phyloP scores from a whole-genome alignment of 1,140 invertebrate genomes.

The Harpegnathos saltator region DNA sequence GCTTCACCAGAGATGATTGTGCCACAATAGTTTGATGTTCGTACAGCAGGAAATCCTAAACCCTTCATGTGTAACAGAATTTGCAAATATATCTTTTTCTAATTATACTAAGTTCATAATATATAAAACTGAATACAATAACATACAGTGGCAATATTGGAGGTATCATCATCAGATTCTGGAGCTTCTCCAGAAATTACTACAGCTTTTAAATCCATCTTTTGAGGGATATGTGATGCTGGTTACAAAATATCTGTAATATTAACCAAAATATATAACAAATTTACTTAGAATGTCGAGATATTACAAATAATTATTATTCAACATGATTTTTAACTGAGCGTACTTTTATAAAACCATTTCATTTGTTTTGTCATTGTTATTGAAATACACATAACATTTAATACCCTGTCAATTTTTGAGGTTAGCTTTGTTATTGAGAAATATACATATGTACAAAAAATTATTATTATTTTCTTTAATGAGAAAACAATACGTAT shows the following conservation, averaged over 20 bases:
- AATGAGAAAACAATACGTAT: constrained; percentile 1
- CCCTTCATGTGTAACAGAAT: constrained; percentile 70
- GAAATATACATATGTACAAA: neutral
- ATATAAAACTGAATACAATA: constrained; percentile 19
- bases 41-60: constrained; percentile 75
- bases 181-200: constrained; percentile 84
- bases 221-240: neutral
- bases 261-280: constrained; percentile 2
- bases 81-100: constrained; percentile 21
- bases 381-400: neutral
- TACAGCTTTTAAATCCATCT: constrained; percentile 83
- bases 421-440: constrained; percentile 26
- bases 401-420: constrained; percentile 23
- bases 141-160: constrained; percentile 78
- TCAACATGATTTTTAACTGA: neutral
- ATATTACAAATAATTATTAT: neutral
- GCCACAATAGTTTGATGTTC: constrained; percentile 78
- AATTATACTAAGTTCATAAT: constrained; percentile 1
- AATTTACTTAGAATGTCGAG: neutral
- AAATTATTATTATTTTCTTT: constrained; percentile 5
- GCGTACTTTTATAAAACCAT: neutral
- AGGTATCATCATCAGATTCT: constrained; percentile 84
- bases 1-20: constrained; percentile 84
- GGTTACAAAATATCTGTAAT: constrained; percentile 10
- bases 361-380: neutral